These are phyloP conservation scores for Beris morrisii DNA, from an alignment of 2,888 invertebrate species.

Conservation along the genomic window DNA sequence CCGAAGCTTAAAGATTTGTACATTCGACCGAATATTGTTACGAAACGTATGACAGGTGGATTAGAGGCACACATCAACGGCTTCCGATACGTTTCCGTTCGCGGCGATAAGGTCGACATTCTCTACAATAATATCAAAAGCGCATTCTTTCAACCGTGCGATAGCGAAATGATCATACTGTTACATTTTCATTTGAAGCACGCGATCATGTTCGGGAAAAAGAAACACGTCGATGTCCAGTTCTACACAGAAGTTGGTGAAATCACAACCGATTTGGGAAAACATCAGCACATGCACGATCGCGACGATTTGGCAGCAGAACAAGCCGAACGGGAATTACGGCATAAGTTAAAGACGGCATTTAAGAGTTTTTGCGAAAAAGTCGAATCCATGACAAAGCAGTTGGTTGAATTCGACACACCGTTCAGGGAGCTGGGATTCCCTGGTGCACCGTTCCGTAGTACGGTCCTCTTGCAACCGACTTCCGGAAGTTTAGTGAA, in stretches of 20 bases:
- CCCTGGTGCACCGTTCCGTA: conserved; percentile 95
- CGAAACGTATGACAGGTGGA: conserved; percentile 90
- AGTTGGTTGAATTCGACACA: conserved; percentile 97
- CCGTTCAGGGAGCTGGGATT: conserved; percentile 98
- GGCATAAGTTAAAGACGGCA: conserved; percentile 95
- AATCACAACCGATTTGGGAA: conserved; percentile 98
- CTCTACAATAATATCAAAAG: conserved; percentile 99
- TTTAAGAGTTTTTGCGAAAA: conserved; percentile 99
- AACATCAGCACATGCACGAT: conserved; percentile 99
- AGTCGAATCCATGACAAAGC: conserved; percentile 92
- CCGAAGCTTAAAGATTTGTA: conserved; percentile 97
- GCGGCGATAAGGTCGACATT: conserved; percentile 99
- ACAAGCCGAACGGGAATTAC: conserved; percentile 94
- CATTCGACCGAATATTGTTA: conserved; percentile 98
- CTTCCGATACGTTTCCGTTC: conserved; percentile 95
- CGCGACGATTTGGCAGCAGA: conserved; percentile 98
- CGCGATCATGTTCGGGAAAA: conserved; percentile 99
- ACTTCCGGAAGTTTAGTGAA: conserved; percentile 97
- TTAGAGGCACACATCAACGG: conserved; percentile 97
- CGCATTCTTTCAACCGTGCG: conserved; percentile 98
- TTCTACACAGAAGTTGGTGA: conserved; percentile 99
- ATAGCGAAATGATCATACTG: conserved; percentile 99
- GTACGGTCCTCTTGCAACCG: conserved; percentile 94
- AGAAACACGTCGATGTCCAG: conserved; percentile 98
- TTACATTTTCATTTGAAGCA: conserved; percentile 98